phyloP scores from a whole-genome alignment of 2,888 invertebrate genomes.

The Octodonta nipae region DNA sequence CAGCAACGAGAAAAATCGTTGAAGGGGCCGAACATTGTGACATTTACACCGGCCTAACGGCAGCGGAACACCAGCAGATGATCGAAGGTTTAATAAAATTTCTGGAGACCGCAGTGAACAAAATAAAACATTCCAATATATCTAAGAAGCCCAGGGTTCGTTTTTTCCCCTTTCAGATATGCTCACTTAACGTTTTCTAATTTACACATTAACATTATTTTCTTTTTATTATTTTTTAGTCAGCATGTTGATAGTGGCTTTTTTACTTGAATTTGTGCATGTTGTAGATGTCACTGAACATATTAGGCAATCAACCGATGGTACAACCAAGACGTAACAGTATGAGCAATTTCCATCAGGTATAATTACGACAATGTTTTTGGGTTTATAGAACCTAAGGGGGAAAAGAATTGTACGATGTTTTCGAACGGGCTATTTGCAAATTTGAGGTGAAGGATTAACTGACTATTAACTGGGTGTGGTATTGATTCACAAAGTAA shows the following conservation, averaged over 20 bases:
- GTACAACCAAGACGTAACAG: slow-evolving; percentile 37
- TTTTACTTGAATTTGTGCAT: slow-evolving; percentile 26
- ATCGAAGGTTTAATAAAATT: slow-evolving; percentile 66
- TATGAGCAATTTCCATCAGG: slow-evolving; percentile 35
- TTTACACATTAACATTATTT: slow-evolving; percentile 9
- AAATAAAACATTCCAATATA: slow-evolving; percentile 54
- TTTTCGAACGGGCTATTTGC: too few relatives aligned
- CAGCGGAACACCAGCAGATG: slow-evolving; percentile 49
- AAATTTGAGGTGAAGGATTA: too few relatives aligned
- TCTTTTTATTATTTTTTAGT: slow-evolving; percentile 10
- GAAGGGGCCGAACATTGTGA: slow-evolving; percentile 68
- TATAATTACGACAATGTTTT: too few relatives aligned
- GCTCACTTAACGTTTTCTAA: slow-evolving; percentile 2
- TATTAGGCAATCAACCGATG: slow-evolving; percentile 32
- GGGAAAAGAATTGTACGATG: too few relatives aligned
- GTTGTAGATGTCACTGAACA: slow-evolving; percentile 38
- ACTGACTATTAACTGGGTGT: too few relatives aligned
- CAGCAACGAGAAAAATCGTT: slow-evolving; percentile 64
- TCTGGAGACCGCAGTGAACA: slow-evolving; percentile 77
- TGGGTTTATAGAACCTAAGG: too few relatives aligned
- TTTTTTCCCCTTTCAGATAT: slow-evolving; percentile 14
- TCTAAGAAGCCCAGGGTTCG: slow-evolving; percentile 65
- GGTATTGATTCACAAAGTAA: too few relatives aligned
- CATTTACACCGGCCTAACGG: slow-evolving; percentile 57
- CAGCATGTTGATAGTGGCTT: slow-evolving; percentile 20